Conservation (phyloP, 2,888 invertebrate genomes). For the Nasonia oneida region DNA sequence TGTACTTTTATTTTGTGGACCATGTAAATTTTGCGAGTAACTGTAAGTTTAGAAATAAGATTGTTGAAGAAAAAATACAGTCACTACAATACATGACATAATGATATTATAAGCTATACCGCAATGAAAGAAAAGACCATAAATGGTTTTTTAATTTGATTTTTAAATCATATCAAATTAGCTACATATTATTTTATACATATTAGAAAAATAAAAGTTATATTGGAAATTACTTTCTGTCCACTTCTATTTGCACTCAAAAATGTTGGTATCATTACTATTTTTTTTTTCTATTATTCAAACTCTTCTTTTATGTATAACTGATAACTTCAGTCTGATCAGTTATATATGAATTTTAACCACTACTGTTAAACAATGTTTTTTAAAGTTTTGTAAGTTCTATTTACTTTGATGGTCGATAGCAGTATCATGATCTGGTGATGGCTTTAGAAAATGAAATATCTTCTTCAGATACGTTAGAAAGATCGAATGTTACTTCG, state of each 20-base stretch:
- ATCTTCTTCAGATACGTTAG: slow-evolving; percentile 59
- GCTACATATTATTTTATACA: slow-evolving; percentile 50
- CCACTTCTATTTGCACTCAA: background rate
- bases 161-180: slow-evolving; percentile 48
- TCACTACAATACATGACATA: slow-evolving; percentile 37
- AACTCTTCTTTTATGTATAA: background rate
- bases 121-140: slow-evolving; percentile 31
- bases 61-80: slow-evolving; percentile 32
- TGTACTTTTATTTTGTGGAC: slow-evolving; percentile 28
- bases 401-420: slow-evolving; percentile 14
- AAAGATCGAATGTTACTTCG: slow-evolving; percentile 68
- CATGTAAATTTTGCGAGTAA: slow-evolving; percentile 31
- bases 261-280: slow-evolving; percentile 3
- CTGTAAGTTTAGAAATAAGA: slow-evolving; percentile 31
- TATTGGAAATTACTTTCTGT: slow-evolving; percentile 15
- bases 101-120: slow-evolving; percentile 18
- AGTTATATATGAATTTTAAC: slow-evolving; percentile 20
- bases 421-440: background rate
- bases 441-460: slow-evolving; percentile 47
- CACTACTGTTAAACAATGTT: background rate
- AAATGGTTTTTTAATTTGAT: slow-evolving; percentile 32
- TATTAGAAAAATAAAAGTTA: slow-evolving; percentile 44
- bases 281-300: slow-evolving; percentile 12
- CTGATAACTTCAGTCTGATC: slow-evolving; percentile 22
- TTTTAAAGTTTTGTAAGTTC: slow-evolving; percentile 17